Percentiles rank a stretch among this genome's conserved stretches.
These are phyloP conservation scores for Enteromius trimaculatus DNA, from an alignment of 2,797 vertebrate genomes.

Conservation along the genomic window DNA sequence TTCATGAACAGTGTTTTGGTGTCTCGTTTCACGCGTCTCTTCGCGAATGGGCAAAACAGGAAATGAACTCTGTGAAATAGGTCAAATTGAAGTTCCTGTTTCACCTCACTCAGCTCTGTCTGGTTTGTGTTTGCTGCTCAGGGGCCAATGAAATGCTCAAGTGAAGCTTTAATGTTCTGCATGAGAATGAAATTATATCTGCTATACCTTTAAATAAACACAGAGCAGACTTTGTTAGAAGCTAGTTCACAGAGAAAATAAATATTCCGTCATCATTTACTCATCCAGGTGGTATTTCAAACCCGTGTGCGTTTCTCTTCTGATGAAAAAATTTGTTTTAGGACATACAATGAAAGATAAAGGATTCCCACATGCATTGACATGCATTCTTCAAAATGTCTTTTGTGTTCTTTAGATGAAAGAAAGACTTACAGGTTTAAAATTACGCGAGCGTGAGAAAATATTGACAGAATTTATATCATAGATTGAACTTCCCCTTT, in stretches of 20 bases:
- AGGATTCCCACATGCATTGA: neutral
- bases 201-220: slow-evolving; percentile 39
- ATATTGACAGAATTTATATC: neutral
- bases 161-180: slow-evolving; percentile 35
- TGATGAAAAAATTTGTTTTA: neutral
- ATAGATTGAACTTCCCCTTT: neutral
- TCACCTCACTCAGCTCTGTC: slow-evolving; percentile 48
- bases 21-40: slow-evolving; percentile 51
- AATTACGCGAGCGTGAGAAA: neutral
- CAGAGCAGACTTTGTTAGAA: neutral
- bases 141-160: slow-evolving; percentile 48
- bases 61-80: slow-evolving; percentile 61
- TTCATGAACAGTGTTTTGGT: slow-evolving; percentile 56
- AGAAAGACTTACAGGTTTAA: neutral
- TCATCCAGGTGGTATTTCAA: neutral
- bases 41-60: slow-evolving; percentile 61
- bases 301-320: neutral
- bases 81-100: slow-evolving; percentile 64
- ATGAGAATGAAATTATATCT: slow-evolving; percentile 37
- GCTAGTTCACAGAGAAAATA: neutral
- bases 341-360: neutral
- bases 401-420: neutral
- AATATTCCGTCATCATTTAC: neutral
- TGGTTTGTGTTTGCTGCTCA: slow-evolving; percentile 57
- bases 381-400: neutral